Evolutionary conservation across 1,140 invertebrate genomes (phyloP), one percentile per base, ranked within the genome.

Genomic region (Vanessa atalanta): DNA sequence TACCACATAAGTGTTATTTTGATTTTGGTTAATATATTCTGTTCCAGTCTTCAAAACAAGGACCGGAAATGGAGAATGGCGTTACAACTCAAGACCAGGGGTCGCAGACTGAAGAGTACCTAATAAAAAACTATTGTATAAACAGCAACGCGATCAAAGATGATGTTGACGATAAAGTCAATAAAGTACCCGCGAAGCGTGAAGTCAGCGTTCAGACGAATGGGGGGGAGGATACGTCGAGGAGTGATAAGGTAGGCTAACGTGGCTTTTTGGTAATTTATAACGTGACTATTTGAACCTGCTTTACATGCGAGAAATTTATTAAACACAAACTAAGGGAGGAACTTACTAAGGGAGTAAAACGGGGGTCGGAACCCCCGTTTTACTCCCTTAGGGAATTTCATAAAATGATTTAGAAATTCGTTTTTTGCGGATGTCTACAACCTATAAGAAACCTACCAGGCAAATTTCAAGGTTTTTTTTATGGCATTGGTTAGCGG

Each of bases 41-140:
- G 37, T 48, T 79, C 2, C 74, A 89, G 86, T 86, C 88, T 2
- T 86, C 83, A n/a, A 86, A 85, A 78, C 73, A 75, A 12, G 85
- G 86, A 13, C 86, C 88, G 0, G 87, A 89, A n/a, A 31, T 84
- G 51, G 83, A 84, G 20, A 74, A 76, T 8, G 73, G 74, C 3
- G 37, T 73, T 11, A 26, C 37, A 16, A 86, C 78, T 11, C 68
- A 79, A 20, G 79, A 87, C 23, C 77, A 84, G 31, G 65, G 77
- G 31, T 82, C 81, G 13, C 85, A 88, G 67, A 89, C 83, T 0
- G 81, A 87, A 47, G 50, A 66, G 15, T 60, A 23, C 64, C 43
- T 65, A 0, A 16, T 72, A 65, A 50, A 47, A 37, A 72, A 31
- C 53, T 70, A 63, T 73, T 31, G 2, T 31, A 31, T 8, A 4